A percentile compares a stretch with the other conserved stretches of the same genome.
Evolutionary conservation across 2,113 vertebrate genomes (phyloP).

Genomic region (Myotis brandtii): DNA sequence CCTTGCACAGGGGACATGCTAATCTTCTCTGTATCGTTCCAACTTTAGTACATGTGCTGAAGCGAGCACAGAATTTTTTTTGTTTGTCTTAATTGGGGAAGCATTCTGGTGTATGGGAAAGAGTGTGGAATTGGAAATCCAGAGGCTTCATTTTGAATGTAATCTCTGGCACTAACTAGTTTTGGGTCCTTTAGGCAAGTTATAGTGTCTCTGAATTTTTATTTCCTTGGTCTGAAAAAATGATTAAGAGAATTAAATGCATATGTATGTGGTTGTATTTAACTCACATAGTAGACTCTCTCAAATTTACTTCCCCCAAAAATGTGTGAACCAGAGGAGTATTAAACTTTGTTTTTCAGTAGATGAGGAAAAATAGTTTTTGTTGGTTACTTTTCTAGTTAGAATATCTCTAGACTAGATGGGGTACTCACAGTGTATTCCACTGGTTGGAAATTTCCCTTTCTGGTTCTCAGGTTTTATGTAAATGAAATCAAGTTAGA

Average conservation of each 20-base stretch:
- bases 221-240: constrained; percentile 1
- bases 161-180: neutral
- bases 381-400: constrained; percentile 40
- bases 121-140: neutral
- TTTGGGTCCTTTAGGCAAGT: neutral
- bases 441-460: neutral
- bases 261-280: neutral
- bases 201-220: constrained; percentile 14
- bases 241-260: neutral
- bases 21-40: too few species aligned
- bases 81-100: neutral
- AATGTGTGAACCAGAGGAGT: neutral
- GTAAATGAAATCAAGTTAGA: neutral
- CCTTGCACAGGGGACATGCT: too few species aligned
- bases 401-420: neutral
- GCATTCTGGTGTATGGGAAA: neutral
- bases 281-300: neutral
- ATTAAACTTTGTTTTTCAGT: constrained; percentile 31
- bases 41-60: too few species aligned
- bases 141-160: constrained; percentile 16
- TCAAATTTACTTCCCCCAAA: neutral
- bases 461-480: neutral
- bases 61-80: neutral
- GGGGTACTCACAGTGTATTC: neutral
- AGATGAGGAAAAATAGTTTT: constrained; percentile 13